Evolutionary conservation across 2,888 invertebrate genomes (phyloP), one percentile per base, ranked within the genome.

Genomic region (Anorthoa munda): DNA sequence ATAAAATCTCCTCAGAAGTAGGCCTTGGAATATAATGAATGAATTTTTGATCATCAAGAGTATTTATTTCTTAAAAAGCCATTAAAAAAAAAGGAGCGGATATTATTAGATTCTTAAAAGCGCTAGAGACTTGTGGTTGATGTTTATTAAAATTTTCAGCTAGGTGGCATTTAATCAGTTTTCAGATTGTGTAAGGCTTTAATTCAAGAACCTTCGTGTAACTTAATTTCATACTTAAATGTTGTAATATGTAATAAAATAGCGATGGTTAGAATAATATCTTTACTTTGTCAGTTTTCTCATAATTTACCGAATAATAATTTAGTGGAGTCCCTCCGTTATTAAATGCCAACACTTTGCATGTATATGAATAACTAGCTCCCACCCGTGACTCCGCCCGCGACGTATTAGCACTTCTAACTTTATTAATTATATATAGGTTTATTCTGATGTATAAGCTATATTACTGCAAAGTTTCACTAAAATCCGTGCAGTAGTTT

Each of bases 1-100:
- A 53, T 63, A n/a, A 71, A 66, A 75, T 75, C 58, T 56, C 17
- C n/a, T 48, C 31, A 18, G 39, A 59, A 64, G 55, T 39, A 60
- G 18, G 50, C 71, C 64, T 55, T 55, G 21, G 23, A 45, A 53
- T 66, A 15, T 64, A 46, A 66, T 77, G 31, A 53, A 71, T 56
- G 13, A 53, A 48, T 56, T 50, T 75, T 61, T 26, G 26, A 73
- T 60, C 48, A 26, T 23, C 17, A 23, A 46, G 12, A 56, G 39
- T 48, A 48, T 67, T 77, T 59, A 72, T 56, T 46, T 55, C 7
- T 21, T 23, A 31, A 66, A 66, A 56, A 46, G 45, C 45, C 7
- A 31, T 51, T 56, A 2, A 71, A 61, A 46, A 39, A 31, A 1
- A 61, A 48, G 18, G 51, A 51, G 15, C 23, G 18, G n/a, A 45